A percentile compares a stretch with the other conserved stretches of the same genome.
Conservation (phyloP, 2,888 invertebrate genomes). For the Euproctis similis region DNA sequence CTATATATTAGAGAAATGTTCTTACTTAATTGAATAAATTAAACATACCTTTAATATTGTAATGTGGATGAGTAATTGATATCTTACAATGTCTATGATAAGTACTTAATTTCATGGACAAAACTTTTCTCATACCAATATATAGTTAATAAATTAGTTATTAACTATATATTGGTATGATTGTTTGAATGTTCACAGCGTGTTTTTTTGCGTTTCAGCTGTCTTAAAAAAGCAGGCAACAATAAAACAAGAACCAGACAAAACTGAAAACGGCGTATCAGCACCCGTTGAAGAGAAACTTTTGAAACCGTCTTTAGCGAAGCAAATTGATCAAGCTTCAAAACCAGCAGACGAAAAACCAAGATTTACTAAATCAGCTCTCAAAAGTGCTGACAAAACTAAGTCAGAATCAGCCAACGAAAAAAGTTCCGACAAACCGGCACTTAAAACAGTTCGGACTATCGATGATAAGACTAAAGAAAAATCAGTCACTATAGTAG, state of each 20-base stretch:
- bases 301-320: slow-evolving; percentile 59
- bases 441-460: slow-evolving; percentile 54
- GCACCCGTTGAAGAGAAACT: slow-evolving; percentile 55
- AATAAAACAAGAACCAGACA: slow-evolving; percentile 41
- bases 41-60: too few species aligned
- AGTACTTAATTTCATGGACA: too few species aligned
- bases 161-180: too few species aligned
- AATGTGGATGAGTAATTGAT: too few species aligned
- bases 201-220: slow-evolving; percentile 39
- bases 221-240: slow-evolving; percentile 63
- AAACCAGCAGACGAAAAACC: slow-evolving; percentile 54
- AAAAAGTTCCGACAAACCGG: slow-evolving; percentile 46
- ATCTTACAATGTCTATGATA: too few species aligned
- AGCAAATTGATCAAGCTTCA: slow-evolving; percentile 46
- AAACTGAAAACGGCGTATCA: slow-evolving; percentile 53
- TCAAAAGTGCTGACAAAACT: slow-evolving; percentile 20
- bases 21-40: too few species aligned
- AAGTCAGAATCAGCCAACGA: slow-evolving; percentile 37
- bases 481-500: slow-evolving; percentile 61
- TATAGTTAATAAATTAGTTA: too few species aligned
- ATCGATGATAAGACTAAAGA: slow-evolving; percentile 64
- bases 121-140: too few species aligned
- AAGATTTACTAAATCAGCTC: slow-evolving; percentile 47
- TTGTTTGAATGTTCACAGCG: too few species aligned
- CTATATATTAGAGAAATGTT: too few species aligned